Evolutionary conservation across 2,797 vertebrate species (phyloP).

Genomic region (Chelmon rostratus): DNA sequence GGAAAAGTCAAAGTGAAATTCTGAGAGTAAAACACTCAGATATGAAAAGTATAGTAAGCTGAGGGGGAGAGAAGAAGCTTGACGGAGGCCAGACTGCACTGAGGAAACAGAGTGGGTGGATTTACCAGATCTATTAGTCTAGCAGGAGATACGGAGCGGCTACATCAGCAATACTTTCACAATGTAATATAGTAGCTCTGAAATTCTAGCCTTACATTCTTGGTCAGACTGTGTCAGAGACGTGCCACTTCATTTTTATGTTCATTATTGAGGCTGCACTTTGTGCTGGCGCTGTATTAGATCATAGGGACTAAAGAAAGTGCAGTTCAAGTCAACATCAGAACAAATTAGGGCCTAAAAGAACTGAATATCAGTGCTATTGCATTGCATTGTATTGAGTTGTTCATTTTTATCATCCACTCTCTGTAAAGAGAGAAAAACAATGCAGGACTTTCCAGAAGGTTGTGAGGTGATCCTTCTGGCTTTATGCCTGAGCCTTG

Average conservation of each 20-base stretch:
- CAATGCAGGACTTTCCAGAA: background rate
- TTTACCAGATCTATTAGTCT: constrained; percentile 43
- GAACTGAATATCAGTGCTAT: background rate
- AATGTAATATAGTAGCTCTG: background rate
- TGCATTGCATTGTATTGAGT: background rate
- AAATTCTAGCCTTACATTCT: background rate
- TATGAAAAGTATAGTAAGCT: constrained; percentile 45
- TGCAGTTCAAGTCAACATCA: background rate
- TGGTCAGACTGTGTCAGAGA: background rate
- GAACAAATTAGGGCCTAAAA: background rate
- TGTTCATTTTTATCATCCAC: no score
- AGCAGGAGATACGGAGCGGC: constrained; percentile 14
- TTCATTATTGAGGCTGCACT: background rate
- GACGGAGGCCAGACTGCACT: constrained; percentile 34
- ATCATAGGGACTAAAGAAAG: constrained; percentile 14
- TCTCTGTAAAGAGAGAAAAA: background rate
- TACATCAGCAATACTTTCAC: background rate
- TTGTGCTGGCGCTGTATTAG: background rate
- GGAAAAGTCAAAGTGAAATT: constrained; percentile 50
- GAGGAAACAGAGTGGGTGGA: constrained; percentile 50
- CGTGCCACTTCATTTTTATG: background rate
- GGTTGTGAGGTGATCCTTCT: background rate
- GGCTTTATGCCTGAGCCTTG: background rate
- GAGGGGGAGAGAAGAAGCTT: constrained; percentile 39
- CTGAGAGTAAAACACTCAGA: constrained; percentile 31